Conservation (phyloP, 1,140 invertebrate genomes). For the Pachyrhynchus sulphureomaculatus region DNA sequence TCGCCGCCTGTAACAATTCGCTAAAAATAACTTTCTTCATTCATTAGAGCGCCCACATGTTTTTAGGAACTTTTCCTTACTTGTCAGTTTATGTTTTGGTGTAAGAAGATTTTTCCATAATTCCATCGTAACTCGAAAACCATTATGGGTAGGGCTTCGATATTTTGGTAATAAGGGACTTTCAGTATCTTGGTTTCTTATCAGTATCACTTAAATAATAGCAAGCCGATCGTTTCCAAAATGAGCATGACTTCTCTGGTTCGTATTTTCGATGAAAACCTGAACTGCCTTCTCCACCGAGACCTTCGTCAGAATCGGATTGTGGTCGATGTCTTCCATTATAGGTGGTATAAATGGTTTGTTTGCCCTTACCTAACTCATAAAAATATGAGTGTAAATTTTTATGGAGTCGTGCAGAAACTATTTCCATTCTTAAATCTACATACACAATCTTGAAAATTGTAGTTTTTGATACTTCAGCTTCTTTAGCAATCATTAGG, state of each 20-base stretch:
- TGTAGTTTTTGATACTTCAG: too few relatives aligned
- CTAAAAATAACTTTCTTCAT: too few relatives aligned
- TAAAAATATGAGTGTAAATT: not conserved
- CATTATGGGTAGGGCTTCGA: constrained; percentile 36
- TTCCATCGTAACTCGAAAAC: constrained; percentile 48
- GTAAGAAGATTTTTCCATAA: too few relatives aligned
- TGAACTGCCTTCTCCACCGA: constrained; percentile 64
- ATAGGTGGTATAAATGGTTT: constrained; percentile 58
- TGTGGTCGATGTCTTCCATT: constrained; percentile 53
- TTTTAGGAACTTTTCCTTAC: too few relatives aligned
- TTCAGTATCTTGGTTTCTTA: constrained; percentile 38
- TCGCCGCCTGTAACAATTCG: too few relatives aligned
- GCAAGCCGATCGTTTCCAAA: constrained; percentile 38
- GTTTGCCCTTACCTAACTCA: constrained; percentile 46
- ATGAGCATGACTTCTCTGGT: constrained; percentile 34
- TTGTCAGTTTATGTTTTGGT: too few relatives aligned
- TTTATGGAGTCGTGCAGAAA: too few relatives aligned
- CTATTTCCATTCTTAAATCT: too few relatives aligned
- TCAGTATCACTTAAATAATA: constrained; percentile 20
- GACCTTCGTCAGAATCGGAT: constrained; percentile 74
- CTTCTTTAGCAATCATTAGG: too few relatives aligned
- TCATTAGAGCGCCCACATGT: too few relatives aligned
- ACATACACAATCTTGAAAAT: too few relatives aligned
- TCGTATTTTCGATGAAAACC: constrained; percentile 32
- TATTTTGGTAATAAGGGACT: constrained; percentile 46